These are phyloP conservation scores for Caenorhabditis imperialis DNA, from an alignment of 2,888 invertebrate genomes.

Conservation along the genomic window DNA sequence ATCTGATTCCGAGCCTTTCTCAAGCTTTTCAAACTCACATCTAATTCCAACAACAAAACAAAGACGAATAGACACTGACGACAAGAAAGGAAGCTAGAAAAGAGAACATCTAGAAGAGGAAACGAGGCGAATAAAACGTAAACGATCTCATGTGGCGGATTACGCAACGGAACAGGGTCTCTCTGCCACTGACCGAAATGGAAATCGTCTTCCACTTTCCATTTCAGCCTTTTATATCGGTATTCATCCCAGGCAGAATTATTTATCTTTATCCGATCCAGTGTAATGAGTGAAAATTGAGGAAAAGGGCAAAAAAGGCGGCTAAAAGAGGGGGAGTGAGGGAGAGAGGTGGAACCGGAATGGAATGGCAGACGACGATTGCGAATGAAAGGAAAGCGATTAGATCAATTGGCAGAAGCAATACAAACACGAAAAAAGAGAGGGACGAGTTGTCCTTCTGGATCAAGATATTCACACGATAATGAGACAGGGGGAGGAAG, in stretches of 20 bases:
- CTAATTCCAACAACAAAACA: too few species aligned
- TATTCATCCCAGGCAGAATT: too few species aligned
- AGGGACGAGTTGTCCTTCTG: slow-evolving; percentile 31
- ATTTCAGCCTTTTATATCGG: too few species aligned
- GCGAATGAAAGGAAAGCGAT: slow-evolving; percentile 33
- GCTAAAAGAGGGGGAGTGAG: neutral
- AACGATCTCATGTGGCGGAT: slow-evolving; percentile 1
- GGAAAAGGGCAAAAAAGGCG: slow-evolving; percentile 23
- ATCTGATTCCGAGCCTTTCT: too few species aligned
- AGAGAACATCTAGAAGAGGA: neutral
- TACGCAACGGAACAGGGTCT: slow-evolving; percentile 30
- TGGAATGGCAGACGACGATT: slow-evolving; percentile 51
- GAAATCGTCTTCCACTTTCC: too few species aligned
- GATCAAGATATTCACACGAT: slow-evolving; percentile 14
- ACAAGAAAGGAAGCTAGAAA: too few species aligned
- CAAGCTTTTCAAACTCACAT: too few species aligned
- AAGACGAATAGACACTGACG: too few species aligned
- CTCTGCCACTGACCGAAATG: slow-evolving; percentile 34
- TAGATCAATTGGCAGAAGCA: slow-evolving; percentile 44
- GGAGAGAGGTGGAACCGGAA: slow-evolving; percentile 27
- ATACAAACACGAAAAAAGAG: slow-evolving; percentile 46
- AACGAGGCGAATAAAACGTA: slow-evolving; percentile 4
- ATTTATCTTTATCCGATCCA: slow-evolving; percentile 19
- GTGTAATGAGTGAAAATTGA: slow-evolving; percentile 33
- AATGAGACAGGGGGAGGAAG: neutral